phyloP scores from a whole-genome alignment of 2,888 invertebrate genomes.

The Agrotis puta region DNA sequence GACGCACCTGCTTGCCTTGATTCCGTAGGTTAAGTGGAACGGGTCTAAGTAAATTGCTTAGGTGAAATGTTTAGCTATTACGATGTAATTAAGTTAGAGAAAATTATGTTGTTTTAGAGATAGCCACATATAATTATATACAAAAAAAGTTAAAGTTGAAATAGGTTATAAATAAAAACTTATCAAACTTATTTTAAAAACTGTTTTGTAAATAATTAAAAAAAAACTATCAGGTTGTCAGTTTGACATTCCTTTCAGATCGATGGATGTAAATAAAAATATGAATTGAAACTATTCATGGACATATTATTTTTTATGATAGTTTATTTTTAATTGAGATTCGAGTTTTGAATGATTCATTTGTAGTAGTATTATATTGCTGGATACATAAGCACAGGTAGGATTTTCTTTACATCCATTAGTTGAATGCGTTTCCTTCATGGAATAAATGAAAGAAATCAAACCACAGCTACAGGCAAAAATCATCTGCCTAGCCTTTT shows the following conservation, averaged over 20 bases:
- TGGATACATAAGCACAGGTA: neutral
- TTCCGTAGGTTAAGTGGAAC: conserved; percentile 57
- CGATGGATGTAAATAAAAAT: conserved; percentile 12
- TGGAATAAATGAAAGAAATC: too few species aligned
- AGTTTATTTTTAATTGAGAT: neutral
- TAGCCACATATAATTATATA: too few species aligned
- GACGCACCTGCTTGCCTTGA: conserved; percentile 69
- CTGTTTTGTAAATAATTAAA: neutral
- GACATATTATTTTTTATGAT: neutral
- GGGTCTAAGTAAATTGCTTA: conserved; percentile 13
- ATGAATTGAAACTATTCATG: neutral
- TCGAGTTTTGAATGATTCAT: neutral
- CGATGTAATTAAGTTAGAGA: neutral
- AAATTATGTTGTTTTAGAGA: too few species aligned
- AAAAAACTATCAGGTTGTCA: neutral
- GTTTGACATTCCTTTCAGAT: neutral
- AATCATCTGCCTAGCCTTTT: too few species aligned
- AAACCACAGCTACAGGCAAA: too few species aligned
- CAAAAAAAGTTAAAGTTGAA: too few species aligned
- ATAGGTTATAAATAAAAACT: too few species aligned
- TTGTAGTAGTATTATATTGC: neutral
- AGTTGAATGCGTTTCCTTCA: too few species aligned
- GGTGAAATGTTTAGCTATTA: neutral
- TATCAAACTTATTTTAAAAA: too few species aligned
- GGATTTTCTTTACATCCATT: too few species aligned